Conservation (phyloP, 2,888 invertebrate species). For the Ochlodes sylvanus region DNA sequence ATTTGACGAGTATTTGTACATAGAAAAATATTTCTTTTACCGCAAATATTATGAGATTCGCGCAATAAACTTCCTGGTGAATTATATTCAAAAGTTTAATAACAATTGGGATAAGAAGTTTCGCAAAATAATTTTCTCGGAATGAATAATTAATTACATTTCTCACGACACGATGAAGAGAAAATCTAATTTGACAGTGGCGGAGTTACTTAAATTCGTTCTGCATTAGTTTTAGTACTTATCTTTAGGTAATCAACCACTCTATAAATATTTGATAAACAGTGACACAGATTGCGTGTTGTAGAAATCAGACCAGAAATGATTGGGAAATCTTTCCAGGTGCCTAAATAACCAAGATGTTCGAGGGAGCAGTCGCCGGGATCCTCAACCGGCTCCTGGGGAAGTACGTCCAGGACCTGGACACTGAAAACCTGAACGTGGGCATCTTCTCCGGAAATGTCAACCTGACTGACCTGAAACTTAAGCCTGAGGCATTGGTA, state of each 20-base stretch:
- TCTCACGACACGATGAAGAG: not conserved
- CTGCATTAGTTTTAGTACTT: not conserved
- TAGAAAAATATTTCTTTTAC: no score
- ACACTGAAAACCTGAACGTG: constrained; percentile 92
- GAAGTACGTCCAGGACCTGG: constrained; percentile 92
- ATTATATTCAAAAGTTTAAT: no score
- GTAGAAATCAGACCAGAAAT: not conserved
- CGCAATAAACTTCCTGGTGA: no score
- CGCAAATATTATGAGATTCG: no score
- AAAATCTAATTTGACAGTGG: not conserved
- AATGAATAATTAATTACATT: no score
- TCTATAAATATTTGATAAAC: not conserved
- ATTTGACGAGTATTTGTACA: no score
- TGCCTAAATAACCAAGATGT: constrained; percentile 79
- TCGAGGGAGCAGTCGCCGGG: constrained; percentile 92
- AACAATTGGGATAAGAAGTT: no score
- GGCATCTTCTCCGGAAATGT: constrained; percentile 93
- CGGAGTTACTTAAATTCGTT: not conserved
- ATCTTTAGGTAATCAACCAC: not conserved
- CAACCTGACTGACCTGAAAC: constrained; percentile 90
- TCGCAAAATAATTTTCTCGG: no score
- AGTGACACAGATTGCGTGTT: not conserved
- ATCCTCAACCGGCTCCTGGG: constrained; percentile 92
- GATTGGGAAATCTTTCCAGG: not conserved
- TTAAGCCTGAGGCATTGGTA: constrained; percentile 93